These are phyloP conservation scores for Gallinago media DNA, from an alignment of 2,113 vertebrate genomes.

Conservation along the genomic window DNA sequence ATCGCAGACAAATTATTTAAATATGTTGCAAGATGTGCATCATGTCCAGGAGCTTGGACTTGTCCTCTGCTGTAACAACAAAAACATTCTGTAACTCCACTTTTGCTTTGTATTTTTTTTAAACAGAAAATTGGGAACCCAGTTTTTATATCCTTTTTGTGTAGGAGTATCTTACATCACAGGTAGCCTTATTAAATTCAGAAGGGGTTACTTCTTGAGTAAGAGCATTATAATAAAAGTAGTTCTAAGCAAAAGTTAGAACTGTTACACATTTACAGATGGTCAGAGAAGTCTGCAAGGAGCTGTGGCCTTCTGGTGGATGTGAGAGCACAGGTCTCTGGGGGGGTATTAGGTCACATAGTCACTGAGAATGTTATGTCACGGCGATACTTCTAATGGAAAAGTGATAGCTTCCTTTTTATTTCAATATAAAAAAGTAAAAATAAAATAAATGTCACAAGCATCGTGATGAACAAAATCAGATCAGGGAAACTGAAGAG, in stretches of 20 bases:
- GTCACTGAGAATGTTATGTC: background rate
- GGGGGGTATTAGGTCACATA: background rate
- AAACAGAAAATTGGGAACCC: background rate
- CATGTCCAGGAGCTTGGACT: background rate
- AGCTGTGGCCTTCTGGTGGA: background rate
- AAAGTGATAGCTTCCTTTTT: background rate
- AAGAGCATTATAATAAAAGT: background rate
- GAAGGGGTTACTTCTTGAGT: background rate
- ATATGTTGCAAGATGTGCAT: background rate
- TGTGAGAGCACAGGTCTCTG: background rate
- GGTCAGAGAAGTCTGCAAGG: background rate
- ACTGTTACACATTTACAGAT: background rate
- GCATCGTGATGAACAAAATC: background rate
- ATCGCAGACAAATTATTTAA: background rate
- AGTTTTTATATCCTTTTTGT: background rate
- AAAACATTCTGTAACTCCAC: background rate
- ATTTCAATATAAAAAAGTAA: background rate
- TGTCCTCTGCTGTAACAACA: background rate
- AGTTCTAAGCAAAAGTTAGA: background rate
- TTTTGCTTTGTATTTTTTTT: background rate
- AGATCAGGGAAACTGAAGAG: background rate
- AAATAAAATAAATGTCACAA: background rate
- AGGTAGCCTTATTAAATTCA: background rate
- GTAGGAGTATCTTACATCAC: background rate
- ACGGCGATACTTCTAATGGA: background rate